Base-by-base conservation (phyloP, 2,888 invertebrate genomes). In the Microchrysa polita region DNA sequence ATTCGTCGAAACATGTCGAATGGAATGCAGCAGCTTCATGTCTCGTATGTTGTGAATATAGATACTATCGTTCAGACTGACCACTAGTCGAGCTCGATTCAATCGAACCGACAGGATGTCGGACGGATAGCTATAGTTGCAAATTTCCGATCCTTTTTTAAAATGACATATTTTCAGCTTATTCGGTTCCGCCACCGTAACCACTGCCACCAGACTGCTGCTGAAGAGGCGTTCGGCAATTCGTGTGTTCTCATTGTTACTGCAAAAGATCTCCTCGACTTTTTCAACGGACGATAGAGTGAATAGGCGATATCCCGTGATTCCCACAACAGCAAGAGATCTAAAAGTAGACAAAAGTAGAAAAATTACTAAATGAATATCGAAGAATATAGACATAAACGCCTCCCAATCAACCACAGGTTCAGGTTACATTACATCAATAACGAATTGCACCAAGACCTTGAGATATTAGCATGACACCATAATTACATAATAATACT, bases 41-140 rank as follows among this genome's bases (percentile, higher is more conserved):
- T 85, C 83, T 34, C 83, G 83, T 73, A 85, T 85, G 75, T 85
- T 84, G 59, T 85, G 85, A 73, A 85, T 84, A 77, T 84, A 83
- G 78, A 85, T 82, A 77, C 82, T 83, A 74, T 84, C 82, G 42
- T 81, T 81, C 57, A 78, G 67, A 63, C 77, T 84, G 5, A 83
- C 84, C 2, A 85, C 79, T 73, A 85, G 74, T 0, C 84, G 82
- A 40, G 80, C 79, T 1, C 85, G 84, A 79, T 85, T 85, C 83
- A 85, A 82, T 20, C 82, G 82, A 22, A 85, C 82, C 67, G 82
- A 82, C 40, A 84, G 77, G 1, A 85, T 84, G 59, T 82, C 81
- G 75, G 83, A 81, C 0, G 84, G 83, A 73, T 85, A 85, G 53
- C 82, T 83, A 74, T 83, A 85, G 75, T 85, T 83, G 77, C 85